phyloP scores from a whole-genome alignment of 2,797 vertebrate genomes.

The Platyrinchus mystaceus region DNA sequence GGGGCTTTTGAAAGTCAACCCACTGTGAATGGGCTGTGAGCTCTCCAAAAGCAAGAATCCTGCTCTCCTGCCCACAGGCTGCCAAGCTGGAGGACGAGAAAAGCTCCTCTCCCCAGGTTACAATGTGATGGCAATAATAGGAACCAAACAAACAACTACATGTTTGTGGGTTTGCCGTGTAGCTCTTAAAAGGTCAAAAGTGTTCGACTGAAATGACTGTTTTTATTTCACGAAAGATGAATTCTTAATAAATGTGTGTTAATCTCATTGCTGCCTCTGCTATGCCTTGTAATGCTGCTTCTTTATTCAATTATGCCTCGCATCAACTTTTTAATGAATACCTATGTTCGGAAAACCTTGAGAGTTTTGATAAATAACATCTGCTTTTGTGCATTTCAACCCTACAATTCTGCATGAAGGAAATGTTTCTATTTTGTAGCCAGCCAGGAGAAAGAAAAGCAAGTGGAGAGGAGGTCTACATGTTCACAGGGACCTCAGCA shows the following conservation, averaged over 20 bases:
- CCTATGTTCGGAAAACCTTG: slow-evolving; percentile 11
- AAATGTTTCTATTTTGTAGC: slow-evolving; percentile 6
- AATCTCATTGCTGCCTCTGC: not conserved
- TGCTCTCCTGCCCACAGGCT: slow-evolving; percentile 29
- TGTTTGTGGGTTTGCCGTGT: not conserved
- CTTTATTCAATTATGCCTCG: not conserved
- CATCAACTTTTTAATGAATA: slow-evolving; percentile 26
- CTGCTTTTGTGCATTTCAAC: slow-evolving; percentile 24
- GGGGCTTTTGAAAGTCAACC: slow-evolving; percentile 49
- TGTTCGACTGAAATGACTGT: not conserved
- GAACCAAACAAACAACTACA: not conserved
- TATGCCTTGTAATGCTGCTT: not conserved
- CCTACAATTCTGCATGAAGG: not conserved
- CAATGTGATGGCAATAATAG: not conserved
- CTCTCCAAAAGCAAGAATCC: not conserved
- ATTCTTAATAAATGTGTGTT: not conserved
- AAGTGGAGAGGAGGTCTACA: slow-evolving; percentile 34
- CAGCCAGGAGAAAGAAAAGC: slow-evolving; percentile 22
- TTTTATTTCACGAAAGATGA: not conserved
- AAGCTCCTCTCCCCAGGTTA: not conserved
- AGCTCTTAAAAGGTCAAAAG: not conserved
- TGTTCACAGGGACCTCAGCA: slow-evolving; percentile 36
- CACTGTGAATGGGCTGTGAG: slow-evolving; percentile 30
- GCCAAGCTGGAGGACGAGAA: not conserved
- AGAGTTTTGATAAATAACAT: slow-evolving; percentile 23